Conservation (phyloP, 2,888 invertebrate species). For the Nymphalis c-album region DNA sequence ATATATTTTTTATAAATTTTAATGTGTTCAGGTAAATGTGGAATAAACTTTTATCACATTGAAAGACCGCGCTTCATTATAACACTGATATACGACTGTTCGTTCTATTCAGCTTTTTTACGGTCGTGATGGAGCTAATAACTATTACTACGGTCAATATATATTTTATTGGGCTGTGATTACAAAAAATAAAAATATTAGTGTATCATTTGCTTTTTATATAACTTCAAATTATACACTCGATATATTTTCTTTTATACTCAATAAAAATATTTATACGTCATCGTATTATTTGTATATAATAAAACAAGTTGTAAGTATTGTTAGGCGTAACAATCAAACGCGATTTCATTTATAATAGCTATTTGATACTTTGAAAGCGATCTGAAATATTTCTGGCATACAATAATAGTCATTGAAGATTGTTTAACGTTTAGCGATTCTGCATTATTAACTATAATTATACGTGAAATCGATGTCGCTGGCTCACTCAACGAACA, state of each 20-base stretch:
- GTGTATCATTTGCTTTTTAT: constrained; percentile 3
- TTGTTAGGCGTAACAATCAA: neutral
- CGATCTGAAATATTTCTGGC: neutral
- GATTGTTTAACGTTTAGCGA: constrained; percentile 1
- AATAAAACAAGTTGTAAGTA: too few species aligned
- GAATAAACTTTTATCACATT: constrained; percentile 24
- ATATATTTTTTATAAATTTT: neutral
- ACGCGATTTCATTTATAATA: neutral
- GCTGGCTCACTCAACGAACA: constrained; percentile 16
- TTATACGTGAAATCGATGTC: constrained; percentile 25
- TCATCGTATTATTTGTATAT: too few species aligned
- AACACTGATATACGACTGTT: constrained; percentile 20
- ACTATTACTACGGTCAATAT: constrained; percentile 17
- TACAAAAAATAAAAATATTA: constrained; percentile 5
- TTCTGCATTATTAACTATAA: constrained; percentile 16
- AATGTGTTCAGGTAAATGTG: neutral
- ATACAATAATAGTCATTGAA: neutral
- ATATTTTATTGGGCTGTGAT: constrained; percentile 4
- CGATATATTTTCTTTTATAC: neutral
- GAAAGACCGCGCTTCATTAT: constrained; percentile 22
- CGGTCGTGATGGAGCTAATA: constrained; percentile 34
- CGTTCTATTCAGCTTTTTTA: constrained; percentile 31
- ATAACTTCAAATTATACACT: neutral
- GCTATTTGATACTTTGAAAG: neutral
- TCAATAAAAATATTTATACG: too few species aligned